phyloP scores from a whole-genome alignment of 1,140 invertebrate genomes.

The Aphis craccivora region DNA sequence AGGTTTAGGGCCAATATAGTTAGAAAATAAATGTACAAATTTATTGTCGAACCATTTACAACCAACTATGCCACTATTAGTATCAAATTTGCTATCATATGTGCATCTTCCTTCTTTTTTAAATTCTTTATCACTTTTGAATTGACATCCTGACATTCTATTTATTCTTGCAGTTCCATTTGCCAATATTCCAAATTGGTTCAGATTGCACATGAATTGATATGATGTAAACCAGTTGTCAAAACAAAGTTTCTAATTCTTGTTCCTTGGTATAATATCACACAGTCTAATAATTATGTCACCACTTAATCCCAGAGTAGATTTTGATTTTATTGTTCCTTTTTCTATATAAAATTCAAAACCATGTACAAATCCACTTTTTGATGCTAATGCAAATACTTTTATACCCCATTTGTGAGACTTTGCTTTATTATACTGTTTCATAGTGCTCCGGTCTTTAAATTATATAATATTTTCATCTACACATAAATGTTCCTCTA shows the following conservation, averaged over 20 bases:
- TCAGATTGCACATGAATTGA: slow-evolving; percentile 51
- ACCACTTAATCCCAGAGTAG: slow-evolving; percentile 56
- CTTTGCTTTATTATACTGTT: slow-evolving; percentile 60
- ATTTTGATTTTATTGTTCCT: too few relatives aligned
- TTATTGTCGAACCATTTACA: slow-evolving; percentile 59
- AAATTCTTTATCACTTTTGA: slow-evolving; percentile 58
- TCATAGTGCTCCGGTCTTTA: slow-evolving; percentile 59
- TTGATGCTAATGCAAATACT: too few relatives aligned
- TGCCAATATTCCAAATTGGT: slow-evolving; percentile 56
- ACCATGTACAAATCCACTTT: too few relatives aligned
- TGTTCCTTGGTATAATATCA: slow-evolving; percentile 37
- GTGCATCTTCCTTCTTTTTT: slow-evolving; percentile 56
- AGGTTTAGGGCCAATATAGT: slow-evolving; percentile 58
- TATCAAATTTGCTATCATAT: slow-evolving; percentile 58
- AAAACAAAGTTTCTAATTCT: slow-evolving; percentile 59
- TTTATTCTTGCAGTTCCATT: slow-evolving; percentile 59
- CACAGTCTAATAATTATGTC: slow-evolving; percentile 58
- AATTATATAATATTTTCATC: slow-evolving; percentile 61
- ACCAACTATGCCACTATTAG: slow-evolving; percentile 52
- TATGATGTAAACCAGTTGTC: slow-evolving; percentile 60
- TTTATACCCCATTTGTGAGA: too few relatives aligned
- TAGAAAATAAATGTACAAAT: slow-evolving; percentile 57
- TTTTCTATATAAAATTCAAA: too few relatives aligned
- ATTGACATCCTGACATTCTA: slow-evolving; percentile 56
- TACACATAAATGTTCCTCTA: slow-evolving; percentile 36